phyloP scores from a whole-genome alignment of 1,140 invertebrate species.

The Drosophila dunni region DNA sequence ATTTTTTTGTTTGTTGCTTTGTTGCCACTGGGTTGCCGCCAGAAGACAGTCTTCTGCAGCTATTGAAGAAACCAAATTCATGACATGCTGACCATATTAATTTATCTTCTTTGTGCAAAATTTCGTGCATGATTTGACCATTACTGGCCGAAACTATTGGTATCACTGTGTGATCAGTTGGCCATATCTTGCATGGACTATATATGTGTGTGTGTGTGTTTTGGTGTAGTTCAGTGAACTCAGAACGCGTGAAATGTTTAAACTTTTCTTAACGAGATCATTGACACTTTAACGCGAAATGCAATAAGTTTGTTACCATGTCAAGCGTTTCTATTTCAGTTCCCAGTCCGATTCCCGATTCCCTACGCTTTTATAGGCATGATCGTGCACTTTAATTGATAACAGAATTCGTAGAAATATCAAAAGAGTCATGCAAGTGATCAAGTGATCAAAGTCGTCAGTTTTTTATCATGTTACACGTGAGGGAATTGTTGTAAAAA shows the following conservation, averaged over 20 bases:
- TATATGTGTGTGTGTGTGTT: conserved; percentile 25
- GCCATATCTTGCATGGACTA: conserved; percentile 27
- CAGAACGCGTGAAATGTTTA: conserved; percentile 78
- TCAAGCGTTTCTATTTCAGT: conserved; percentile 49
- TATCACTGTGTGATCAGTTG: conserved; percentile 48
- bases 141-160: conserved; percentile 58
- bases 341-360: conserved; percentile 16
- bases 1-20: conserved; percentile 76
- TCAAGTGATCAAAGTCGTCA: conserved; percentile 35
- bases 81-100: conserved; percentile 84
- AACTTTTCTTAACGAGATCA: conserved; percentile 81
- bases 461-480: conserved; percentile 28
- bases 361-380: conserved; percentile 74
- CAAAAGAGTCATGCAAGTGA: conserved; percentile 55
- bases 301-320: conserved; percentile 83
- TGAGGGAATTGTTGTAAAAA: conserved; percentile 20
- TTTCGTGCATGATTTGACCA: conserved; percentile 83
- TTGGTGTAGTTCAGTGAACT: conserved; percentile 71
- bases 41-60: conserved; percentile 46
- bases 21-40: conserved; percentile 11
- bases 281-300: conserved; percentile 82
- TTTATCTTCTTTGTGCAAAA: conserved; percentile 84
- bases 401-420: conserved; percentile 74
- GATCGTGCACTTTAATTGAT: conserved; percentile 80
- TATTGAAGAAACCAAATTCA: conserved; percentile 81